phyloP scores from a whole-genome alignment of 2,888 invertebrate species.

The Drosophila neonasuta region DNA sequence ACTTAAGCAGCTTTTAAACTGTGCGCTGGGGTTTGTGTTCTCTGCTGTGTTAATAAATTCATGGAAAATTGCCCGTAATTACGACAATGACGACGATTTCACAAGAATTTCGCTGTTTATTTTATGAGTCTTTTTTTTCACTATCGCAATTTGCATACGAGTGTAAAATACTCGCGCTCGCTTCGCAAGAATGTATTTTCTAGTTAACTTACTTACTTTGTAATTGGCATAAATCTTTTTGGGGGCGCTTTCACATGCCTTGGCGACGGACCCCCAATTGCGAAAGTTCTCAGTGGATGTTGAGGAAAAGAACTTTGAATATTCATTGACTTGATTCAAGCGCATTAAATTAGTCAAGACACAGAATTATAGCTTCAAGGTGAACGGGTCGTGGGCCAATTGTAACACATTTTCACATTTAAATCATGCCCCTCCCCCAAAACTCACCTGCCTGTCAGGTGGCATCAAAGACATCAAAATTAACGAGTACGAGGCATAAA shows the following conservation, averaged over 20 bases:
- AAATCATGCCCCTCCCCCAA: slow-evolving; percentile 28
- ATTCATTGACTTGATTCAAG: slow-evolving; percentile 60
- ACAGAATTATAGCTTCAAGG: slow-evolving; percentile 60
- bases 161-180: slow-evolving; percentile 1
- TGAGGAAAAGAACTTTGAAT: slow-evolving; percentile 49
- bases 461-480: slow-evolving; percentile 74
- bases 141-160: slow-evolving; percentile 61
- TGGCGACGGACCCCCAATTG: slow-evolving; percentile 52
- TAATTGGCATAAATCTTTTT: slow-evolving; percentile 53
- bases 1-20: slow-evolving; percentile 65
- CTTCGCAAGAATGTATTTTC: neutral
- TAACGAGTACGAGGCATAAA: slow-evolving; percentile 73
- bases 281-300: slow-evolving; percentile 54
- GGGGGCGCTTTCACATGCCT: slow-evolving; percentile 26
- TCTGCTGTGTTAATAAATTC: slow-evolving; percentile 68
- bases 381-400: slow-evolving; percentile 48
- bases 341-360: slow-evolving; percentile 51
- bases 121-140: slow-evolving; percentile 12
- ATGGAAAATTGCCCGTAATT: slow-evolving; percentile 75
- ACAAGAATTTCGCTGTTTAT: slow-evolving; percentile 59
- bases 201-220: slow-evolving; percentile 33
- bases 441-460: slow-evolving; percentile 41
- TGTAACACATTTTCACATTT: slow-evolving; percentile 41
- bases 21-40: slow-evolving; percentile 34
- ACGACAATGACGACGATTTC: slow-evolving; percentile 64